phyloP scores from a whole-genome alignment of 2,888 invertebrate genomes.

The Frankliniella intonsa region DNA sequence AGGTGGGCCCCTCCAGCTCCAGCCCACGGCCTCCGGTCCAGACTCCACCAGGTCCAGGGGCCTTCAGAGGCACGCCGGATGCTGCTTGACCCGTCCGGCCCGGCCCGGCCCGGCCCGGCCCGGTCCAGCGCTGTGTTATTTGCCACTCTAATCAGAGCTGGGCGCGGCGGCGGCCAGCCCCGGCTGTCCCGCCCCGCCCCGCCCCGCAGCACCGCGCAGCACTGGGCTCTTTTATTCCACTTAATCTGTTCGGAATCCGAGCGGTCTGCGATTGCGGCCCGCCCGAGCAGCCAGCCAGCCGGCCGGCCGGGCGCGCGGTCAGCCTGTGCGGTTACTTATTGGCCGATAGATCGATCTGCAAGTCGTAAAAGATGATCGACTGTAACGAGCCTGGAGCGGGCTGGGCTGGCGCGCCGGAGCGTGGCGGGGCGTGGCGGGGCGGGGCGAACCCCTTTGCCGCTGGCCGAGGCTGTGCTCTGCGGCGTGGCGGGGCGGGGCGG shows the following conservation, averaged over 20 bases:
- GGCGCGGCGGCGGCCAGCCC: not conserved
- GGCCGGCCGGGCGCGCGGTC: too few species aligned
- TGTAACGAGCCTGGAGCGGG: not conserved
- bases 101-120: not conserved
- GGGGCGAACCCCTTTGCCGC: too few species aligned
- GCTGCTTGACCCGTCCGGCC: not conserved
- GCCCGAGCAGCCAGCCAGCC: not conserved
- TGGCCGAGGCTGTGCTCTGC: too few species aligned
- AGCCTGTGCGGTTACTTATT: not conserved
- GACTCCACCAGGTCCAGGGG: too few species aligned
- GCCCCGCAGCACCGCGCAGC: not conserved
- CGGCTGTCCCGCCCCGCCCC: too few species aligned
- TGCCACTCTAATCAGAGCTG: slow-evolving; percentile 2
- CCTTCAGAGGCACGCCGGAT: too few species aligned
- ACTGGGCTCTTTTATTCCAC: slow-evolving; percentile 16
- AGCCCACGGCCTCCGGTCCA: too few species aligned
- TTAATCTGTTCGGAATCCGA: slow-evolving; percentile 3
- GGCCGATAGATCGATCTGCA: not conserved
- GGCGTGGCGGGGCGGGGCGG: too few species aligned
- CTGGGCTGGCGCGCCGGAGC: not conserved
- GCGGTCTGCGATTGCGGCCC: not conserved
- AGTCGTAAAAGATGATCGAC: not conserved
- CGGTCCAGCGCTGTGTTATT: not conserved
- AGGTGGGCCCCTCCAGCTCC: too few species aligned
- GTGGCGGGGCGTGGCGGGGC: too few species aligned